Base-by-base conservation (phyloP, 2,888 invertebrate species). In the Macaria liturata region DNA sequence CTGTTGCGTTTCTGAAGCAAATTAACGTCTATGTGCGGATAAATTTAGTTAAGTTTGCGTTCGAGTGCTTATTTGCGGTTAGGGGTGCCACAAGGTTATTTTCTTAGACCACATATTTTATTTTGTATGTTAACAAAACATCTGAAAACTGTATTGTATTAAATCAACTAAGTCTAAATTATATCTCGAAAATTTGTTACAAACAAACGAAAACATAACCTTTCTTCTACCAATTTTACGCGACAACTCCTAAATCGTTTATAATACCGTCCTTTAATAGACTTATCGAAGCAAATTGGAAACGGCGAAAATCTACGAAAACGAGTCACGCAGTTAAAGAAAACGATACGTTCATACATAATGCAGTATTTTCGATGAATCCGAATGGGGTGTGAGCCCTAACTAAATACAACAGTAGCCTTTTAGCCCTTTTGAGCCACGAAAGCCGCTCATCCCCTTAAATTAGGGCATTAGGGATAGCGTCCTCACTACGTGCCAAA, bases 281-380 rank as follows among this genome's bases (percentile, higher is more conserved):
- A 8, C 9, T 32, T 55, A 32, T 57, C 39, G 49, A 49, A 34
- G 42, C 55, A 55, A 49, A 59, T 30, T 47, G 44, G 53, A 57
- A 64, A 53, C 49, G 45, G 43, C 48, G 45, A 48, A 64, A 57
- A 62, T 20, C 20, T 20, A 20, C 20, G 20, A 20, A 20, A 20
- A 20, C 20, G 53, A 62, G 51, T 61, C 60, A 57, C 59, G 32
- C 54, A 47, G 59, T 49, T 63, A 63, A 60, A 52, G 54, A 54
- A 65, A 57, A 46, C 60, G 56, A 37, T 45, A 57, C 45, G 46
- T 37, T 66, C 62, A 65, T 65, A 59, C 66, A 67, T 67, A 66
- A 67, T 66, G 64, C 59, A 64, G 55, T 59, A 64, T 62, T 66
- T 61, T 62, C 64, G 49, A 65, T 65, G 65, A 66, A 68, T 65